Evolutionary conservation across 2,888 invertebrate genomes (phyloP).

Genomic region (Leptopilina drosophilae): DNA sequence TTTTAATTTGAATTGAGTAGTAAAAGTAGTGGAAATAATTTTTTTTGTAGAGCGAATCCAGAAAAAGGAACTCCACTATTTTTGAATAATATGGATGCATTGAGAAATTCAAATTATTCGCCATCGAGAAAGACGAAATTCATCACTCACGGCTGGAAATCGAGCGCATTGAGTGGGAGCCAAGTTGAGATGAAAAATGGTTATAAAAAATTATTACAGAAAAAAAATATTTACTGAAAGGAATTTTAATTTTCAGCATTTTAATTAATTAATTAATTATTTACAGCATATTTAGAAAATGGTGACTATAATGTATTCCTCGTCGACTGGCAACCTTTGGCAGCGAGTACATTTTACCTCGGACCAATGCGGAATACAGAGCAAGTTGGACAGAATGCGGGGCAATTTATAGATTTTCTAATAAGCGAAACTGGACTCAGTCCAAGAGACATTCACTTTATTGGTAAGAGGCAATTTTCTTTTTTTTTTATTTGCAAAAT

Average conservation of each 20-base stretch:
- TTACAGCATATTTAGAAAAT: constrained; percentile 68
- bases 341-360: constrained; percentile 75
- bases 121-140: constrained; percentile 73
- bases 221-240: constrained; percentile 23
- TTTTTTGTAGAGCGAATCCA: constrained; percentile 64
- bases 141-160: constrained; percentile 79
- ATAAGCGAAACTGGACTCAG: constrained; percentile 69
- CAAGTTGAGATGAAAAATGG: constrained; percentile 73
- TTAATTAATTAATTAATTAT: not conserved
- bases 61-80: constrained; percentile 65
- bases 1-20: too few species aligned
- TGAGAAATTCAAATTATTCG: constrained; percentile 66
- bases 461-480: constrained; percentile 66
- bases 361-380: constrained; percentile 75
- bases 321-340: constrained; percentile 77
- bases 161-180: constrained; percentile 74
- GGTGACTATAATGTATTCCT: constrained; percentile 76
- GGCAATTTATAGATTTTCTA: constrained; percentile 75
- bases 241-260: constrained; percentile 25
- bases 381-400: constrained; percentile 74
- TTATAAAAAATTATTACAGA: constrained; percentile 50
- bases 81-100: constrained; percentile 61
- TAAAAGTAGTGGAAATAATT: not conserved
- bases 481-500: not conserved
- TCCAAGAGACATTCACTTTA: constrained; percentile 73